phyloP scores from a whole-genome alignment of 2,797 vertebrate species.

The Rhinoraja longicauda region DNA sequence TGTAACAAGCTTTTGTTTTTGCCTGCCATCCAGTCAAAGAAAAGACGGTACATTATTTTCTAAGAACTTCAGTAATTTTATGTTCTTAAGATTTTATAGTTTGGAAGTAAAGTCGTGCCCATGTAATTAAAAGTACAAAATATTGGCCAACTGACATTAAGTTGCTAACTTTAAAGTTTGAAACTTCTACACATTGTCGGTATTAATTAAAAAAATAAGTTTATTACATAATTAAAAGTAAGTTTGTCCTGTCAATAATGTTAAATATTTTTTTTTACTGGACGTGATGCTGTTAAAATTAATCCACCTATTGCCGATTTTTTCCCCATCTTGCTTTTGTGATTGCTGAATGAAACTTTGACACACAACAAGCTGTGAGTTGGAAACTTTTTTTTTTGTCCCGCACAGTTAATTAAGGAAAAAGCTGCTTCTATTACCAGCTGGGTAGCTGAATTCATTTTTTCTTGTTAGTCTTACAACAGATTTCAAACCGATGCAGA shows the following conservation, averaged over 20 bases:
- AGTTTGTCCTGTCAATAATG: not conserved
- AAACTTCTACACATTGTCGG: not conserved
- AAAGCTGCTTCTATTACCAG: conserved; percentile 63
- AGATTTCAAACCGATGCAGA: conserved; percentile 69
- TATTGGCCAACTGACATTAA: not conserved
- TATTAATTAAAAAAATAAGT: not conserved
- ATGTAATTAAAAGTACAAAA: not conserved
- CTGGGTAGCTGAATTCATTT: conserved; percentile 61
- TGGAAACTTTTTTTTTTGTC: conserved; percentile 54
- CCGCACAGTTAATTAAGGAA: conserved; percentile 67
- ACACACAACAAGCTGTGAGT: conserved; percentile 46
- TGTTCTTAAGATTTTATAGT: not conserved
- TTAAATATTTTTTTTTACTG: not conserved
- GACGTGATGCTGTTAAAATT: not conserved
- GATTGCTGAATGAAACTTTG: conserved; percentile 7
- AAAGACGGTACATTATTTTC: too few relatives aligned
- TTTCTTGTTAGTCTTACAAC: conserved; percentile 59
- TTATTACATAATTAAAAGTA: not conserved
- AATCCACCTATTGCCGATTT: not conserved
- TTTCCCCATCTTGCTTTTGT: not conserved
- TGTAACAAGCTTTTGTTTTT: too few relatives aligned
- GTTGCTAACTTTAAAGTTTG: not conserved
- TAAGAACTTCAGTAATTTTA: not conserved
- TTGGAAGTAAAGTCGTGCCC: not conserved
- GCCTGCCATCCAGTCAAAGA: too few relatives aligned